A percentile compares a stretch with the other conserved stretches of the same genome.
phyloP scores from a whole-genome alignment of 2,888 invertebrate species.

The Candidula unifasciata region DNA sequence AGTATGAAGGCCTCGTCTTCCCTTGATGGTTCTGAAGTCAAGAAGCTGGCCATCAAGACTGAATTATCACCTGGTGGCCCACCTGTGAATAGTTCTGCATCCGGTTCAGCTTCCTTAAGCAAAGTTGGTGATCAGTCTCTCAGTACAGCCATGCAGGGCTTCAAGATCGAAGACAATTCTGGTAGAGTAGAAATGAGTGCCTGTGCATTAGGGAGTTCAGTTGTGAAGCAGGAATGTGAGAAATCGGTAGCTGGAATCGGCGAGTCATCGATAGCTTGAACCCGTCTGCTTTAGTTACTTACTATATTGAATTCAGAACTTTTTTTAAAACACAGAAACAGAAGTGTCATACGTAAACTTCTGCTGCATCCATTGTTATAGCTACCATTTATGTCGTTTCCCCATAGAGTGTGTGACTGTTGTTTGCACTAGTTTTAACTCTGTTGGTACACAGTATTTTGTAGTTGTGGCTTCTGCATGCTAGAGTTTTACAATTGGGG shows the following conservation, averaged over 20 bases:
- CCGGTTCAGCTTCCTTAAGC: neutral
- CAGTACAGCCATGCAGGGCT: slow-evolving; percentile 6
- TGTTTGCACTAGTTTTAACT: too few species aligned
- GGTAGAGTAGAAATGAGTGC: neutral
- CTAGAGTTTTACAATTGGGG: too few species aligned
- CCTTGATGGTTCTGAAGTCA: neutral
- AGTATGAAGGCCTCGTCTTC: neutral
- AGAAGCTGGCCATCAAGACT: slow-evolving; percentile 4
- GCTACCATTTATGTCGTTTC: too few species aligned
- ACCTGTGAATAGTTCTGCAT: slow-evolving; percentile 15
- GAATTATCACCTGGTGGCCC: slow-evolving; percentile 28
- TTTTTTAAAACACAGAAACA: too few species aligned
- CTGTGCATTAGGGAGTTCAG: neutral
- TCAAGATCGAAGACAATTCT: neutral
- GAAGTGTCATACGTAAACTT: too few species aligned
- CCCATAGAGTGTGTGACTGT: too few species aligned
- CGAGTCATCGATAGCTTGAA: slow-evolving; percentile 1
- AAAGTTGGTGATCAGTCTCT: neutral
- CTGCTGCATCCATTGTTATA: too few species aligned
- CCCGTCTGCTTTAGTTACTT: neutral
- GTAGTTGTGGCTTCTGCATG: too few species aligned
- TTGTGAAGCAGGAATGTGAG: slow-evolving; percentile 19
- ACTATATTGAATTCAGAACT: neutral
- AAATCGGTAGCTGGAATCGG: neutral
- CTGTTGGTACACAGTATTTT: too few species aligned